phyloP scores from a whole-genome alignment of 2,797 vertebrate genomes.

The Cephalopachus bancanus region DNA sequence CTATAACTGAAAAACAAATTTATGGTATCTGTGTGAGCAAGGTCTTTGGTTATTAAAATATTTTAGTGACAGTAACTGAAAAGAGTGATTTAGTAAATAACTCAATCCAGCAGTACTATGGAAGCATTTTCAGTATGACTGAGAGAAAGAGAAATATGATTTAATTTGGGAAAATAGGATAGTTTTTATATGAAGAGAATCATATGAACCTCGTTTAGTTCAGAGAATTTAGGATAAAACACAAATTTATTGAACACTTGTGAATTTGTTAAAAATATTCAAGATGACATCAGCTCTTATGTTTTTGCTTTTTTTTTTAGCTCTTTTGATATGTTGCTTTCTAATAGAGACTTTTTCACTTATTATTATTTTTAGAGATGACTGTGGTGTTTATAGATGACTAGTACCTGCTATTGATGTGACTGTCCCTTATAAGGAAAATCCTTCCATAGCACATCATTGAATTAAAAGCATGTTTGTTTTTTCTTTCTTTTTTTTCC shows the following conservation, averaged over 20 bases:
- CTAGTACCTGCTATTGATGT: not conserved
- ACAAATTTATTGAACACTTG: constrained; percentile 46
- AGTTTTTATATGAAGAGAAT: not conserved
- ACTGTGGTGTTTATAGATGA: constrained; percentile 19
- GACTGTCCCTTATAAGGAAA: not conserved
- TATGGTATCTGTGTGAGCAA: not conserved
- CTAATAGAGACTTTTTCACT: not conserved
- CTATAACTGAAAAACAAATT: constrained; percentile 31
- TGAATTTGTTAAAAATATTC: constrained; percentile 50
- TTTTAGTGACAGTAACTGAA: constrained; percentile 6
- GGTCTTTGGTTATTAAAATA: constrained; percentile 30
- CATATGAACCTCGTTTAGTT: constrained; percentile 36
- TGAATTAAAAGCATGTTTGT: not conserved
- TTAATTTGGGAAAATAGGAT: constrained; percentile 55
- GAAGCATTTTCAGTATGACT: not conserved
- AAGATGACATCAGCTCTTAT: not conserved
- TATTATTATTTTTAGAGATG: constrained; percentile 37
- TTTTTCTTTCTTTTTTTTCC: not conserved
- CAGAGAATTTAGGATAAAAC: constrained; percentile 18
- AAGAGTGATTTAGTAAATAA: constrained; percentile 35
- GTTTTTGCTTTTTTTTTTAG: not conserved
- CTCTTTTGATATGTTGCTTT: not conserved
- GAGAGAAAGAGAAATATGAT: constrained; percentile 49
- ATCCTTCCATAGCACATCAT: not conserved
- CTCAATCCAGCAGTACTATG: not conserved